Conservation (phyloP, 2,888 invertebrate species). For the Gari tellinella region DNA sequence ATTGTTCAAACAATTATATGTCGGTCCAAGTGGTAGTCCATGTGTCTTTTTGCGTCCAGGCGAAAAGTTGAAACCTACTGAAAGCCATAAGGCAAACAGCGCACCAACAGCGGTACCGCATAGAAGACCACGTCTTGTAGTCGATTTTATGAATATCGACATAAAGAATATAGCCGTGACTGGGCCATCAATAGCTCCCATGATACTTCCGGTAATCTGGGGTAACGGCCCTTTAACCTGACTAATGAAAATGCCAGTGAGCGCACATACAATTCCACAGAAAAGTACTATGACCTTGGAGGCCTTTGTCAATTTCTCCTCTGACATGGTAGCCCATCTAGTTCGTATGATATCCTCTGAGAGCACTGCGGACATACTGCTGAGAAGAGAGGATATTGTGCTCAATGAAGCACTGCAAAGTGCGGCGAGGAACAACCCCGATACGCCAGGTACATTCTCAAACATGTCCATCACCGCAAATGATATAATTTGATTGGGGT, state of each 20-base stretch:
- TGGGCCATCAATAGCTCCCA: slow-evolving; percentile 13
- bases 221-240: slow-evolving; percentile 5
- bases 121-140: slow-evolving; percentile 1
- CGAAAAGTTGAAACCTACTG: slow-evolving; percentile 13
- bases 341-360: slow-evolving; percentile 7
- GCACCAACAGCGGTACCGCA: not conserved
- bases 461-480: slow-evolving; percentile 15
- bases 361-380: slow-evolving; percentile 16
- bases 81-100: slow-evolving; percentile 12
- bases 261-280: slow-evolving; percentile 5
- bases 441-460: slow-evolving; percentile 1
- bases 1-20: slow-evolving; percentile 2
- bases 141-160: slow-evolving; percentile 9
- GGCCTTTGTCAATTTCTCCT: not conserved
- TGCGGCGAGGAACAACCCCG: slow-evolving; percentile 12
- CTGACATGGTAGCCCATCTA: not conserved
- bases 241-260: slow-evolving; percentile 2
- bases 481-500: slow-evolving; percentile 20
- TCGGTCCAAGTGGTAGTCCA: slow-evolving; percentile 11
- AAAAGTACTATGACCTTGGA: slow-evolving; percentile 11
- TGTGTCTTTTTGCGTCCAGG: slow-evolving; percentile 4
- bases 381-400: slow-evolving; percentile 10
- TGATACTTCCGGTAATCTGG: slow-evolving; percentile 12
- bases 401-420: slow-evolving; percentile 18
- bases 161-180: slow-evolving; percentile 15